Conservation (phyloP, 53 echinoderm and acorn worm genomes). For the Arbacia lixula region DNA sequence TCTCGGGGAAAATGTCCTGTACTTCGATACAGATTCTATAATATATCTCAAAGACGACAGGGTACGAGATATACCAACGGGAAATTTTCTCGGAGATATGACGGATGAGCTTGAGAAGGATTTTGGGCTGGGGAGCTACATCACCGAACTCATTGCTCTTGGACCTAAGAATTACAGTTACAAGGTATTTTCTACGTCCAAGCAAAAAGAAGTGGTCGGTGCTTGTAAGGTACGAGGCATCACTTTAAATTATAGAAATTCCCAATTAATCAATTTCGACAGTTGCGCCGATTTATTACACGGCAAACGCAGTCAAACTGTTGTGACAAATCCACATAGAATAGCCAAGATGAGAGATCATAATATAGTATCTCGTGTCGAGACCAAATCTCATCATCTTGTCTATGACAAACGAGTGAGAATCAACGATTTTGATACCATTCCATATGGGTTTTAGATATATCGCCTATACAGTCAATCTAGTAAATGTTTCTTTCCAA, state of each 20-base stretch:
- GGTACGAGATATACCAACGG: conserved; percentile 14
- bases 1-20: conserved; percentile 39
- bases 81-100: conserved; percentile 62
- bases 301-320: background rate
- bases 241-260: conserved; percentile 6
- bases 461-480: background rate
- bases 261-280: conserved; percentile 35
- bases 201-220: background rate
- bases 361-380: background rate
- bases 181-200: conserved; percentile 38
- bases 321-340: background rate
- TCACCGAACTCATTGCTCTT: conserved; percentile 15
- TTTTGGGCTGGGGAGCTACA: conserved; percentile 51
- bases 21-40: conserved; percentile 52
- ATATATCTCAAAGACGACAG: conserved; percentile 26
- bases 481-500: background rate
- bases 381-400: conserved; percentile 19
- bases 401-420: conserved; percentile 54
- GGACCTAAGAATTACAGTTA: conserved; percentile 65
- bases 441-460: conserved; percentile 10
- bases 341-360: background rate
- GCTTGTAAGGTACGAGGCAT: conserved; percentile 53
- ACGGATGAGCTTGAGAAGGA: conserved; percentile 51
- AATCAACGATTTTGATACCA: background rate
- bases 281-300: conserved; percentile 23